These are phyloP conservation scores for Enhydra lutris DNA, from an alignment of 2,113 vertebrate genomes.

Conservation along the genomic window DNA sequence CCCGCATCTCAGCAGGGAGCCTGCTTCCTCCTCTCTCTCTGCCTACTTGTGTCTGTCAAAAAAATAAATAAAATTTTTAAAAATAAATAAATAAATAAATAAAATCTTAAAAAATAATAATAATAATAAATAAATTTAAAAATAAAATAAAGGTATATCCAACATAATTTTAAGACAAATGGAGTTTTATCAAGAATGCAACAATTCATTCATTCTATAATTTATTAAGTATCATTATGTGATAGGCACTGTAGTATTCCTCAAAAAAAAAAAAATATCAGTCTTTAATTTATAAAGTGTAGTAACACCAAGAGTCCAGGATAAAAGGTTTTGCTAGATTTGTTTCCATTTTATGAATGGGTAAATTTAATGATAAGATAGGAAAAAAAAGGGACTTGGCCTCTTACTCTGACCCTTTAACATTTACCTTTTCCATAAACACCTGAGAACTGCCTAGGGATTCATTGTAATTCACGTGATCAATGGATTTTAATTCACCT, in stretches of 20 bases:
- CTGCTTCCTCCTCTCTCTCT: too few relatives aligned
- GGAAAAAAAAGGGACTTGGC: not conserved
- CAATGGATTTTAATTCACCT: not conserved
- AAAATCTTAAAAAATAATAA: too few relatives aligned
- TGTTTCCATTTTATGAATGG: not conserved
- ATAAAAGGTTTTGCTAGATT: not conserved
- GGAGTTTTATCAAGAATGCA: not conserved
- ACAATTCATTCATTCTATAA: not conserved
- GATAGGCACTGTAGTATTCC: not conserved
- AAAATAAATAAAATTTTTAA: too few relatives aligned
- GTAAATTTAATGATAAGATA: not conserved
- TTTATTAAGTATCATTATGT: not conserved
- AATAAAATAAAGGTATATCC: not conserved
- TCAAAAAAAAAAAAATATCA: not conserved
- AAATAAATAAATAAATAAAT: too few relatives aligned
- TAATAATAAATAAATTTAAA: not conserved
- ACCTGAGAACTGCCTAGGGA: not conserved
- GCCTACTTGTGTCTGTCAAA: too few relatives aligned
- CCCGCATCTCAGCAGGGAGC: too few relatives aligned
- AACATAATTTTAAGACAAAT: not conserved
- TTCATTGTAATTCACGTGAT: not conserved
- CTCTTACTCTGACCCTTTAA: not conserved
- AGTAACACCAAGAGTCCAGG: not conserved
- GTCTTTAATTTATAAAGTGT: slow-evolving; percentile 1
- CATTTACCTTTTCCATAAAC: not conserved